Evolutionary conservation across 2,113 vertebrate species (phyloP), one percentile per base, ranked within the genome.

Genomic region (Eptesicus fuscus): DNA sequence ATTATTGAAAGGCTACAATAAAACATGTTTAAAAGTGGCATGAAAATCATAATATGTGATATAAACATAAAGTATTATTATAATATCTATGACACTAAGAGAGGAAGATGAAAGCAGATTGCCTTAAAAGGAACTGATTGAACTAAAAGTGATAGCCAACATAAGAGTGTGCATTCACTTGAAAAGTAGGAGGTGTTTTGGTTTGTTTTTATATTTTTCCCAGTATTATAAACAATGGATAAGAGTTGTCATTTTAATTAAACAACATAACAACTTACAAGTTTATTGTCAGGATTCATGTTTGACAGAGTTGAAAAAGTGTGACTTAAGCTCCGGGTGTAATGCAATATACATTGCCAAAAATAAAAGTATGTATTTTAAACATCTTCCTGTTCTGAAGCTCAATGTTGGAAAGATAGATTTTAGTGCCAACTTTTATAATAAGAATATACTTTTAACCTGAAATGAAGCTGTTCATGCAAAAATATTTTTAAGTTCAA

Each of bases 221-320:
- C 13, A 44, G 22, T 59, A 63, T 83, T 92, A 79, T 35, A 16
- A 93, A 30, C 3, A 84, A 40, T 53, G 11, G 40, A 20, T 85
- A 88, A 95, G 37, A 67, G 11, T 16, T 91, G 49, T 49, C 63
- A 82, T 88, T 94, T 95, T 97, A 96, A 94, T 93, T 93, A 96
- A 96, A 83, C 7, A 77, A 37, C 76, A 84, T 25, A 91, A n/a
- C 28, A 92, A 91, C 16, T 83, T 86, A 59, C 28, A 95, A 91
- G 47, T 12, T 78, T 65, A 87, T 92, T 77, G 40, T 88, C 44
- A 93, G 73, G 47, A 90, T 93, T 92, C 78, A 40, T 78, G 30
- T 93, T 94, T 93, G 83, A 83, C 32, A 95, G 18, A 79, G n/a
- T 56, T 93, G 49, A 16, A 91, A 91, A 78, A 65, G 18, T 35